Conservation (phyloP, 2,797 vertebrate species). For the Spondyliosoma cantharus region DNA sequence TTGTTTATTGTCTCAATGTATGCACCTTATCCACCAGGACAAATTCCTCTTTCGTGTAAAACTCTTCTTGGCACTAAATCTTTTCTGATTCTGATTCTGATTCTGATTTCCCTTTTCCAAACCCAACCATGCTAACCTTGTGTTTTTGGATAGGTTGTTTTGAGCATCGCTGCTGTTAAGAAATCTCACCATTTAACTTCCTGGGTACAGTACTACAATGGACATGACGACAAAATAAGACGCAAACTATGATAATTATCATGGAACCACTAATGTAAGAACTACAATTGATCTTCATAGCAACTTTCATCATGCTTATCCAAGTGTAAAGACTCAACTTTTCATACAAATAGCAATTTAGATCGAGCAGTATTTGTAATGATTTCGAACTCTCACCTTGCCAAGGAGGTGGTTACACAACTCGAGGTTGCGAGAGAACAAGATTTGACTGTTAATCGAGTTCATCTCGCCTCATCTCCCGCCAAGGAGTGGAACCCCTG, state of each 20-base stretch:
- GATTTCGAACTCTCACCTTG: constrained; percentile 30
- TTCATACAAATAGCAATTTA: too few relatives aligned
- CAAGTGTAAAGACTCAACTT: background rate
- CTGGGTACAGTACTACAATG: background rate
- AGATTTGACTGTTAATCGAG: constrained; percentile 58
- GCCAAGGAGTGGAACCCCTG: constrained; percentile 50
- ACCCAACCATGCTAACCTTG: background rate
- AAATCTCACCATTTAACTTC: background rate
- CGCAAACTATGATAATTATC: background rate
- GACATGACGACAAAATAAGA: background rate
- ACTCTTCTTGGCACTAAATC: too few relatives aligned
- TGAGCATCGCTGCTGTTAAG: background rate
- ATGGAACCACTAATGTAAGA: background rate
- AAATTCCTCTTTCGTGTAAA: too few relatives aligned
- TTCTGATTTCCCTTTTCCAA: background rate
- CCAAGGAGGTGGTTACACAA: constrained; percentile 44
- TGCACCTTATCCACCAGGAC: too few relatives aligned
- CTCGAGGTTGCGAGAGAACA: constrained; percentile 42
- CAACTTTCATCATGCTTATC: too few relatives aligned
- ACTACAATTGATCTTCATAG: background rate
- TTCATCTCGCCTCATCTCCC: constrained; percentile 53
- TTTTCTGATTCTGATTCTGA: too few relatives aligned
- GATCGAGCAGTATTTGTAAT: constrained; percentile 14
- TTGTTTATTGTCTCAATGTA: too few relatives aligned
- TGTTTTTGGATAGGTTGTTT: background rate